phyloP scores from a whole-genome alignment of 1,140 invertebrate species.

The Telenomus remus region DNA sequence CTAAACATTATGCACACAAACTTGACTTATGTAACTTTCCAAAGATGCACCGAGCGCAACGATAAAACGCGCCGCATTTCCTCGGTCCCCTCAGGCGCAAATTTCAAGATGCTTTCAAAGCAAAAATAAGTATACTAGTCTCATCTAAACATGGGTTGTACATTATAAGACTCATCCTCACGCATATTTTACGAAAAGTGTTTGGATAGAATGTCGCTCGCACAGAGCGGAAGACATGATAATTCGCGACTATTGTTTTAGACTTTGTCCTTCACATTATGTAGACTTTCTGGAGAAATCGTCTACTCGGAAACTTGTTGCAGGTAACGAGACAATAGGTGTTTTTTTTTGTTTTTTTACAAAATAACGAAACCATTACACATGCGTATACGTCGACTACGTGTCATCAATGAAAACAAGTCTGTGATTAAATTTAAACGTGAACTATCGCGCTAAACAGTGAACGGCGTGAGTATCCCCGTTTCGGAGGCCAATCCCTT shows the following conservation, averaged over 20 bases:
- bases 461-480: slow-evolving; percentile 40
- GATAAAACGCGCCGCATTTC: no score
- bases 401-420: slow-evolving; percentile 55
- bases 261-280: not conserved
- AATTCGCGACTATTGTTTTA: slow-evolving; percentile 27
- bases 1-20: slow-evolving; percentile 6
- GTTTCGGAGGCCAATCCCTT: slow-evolving; percentile 50
- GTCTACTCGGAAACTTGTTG: no score
- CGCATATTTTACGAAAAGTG: slow-evolving; percentile 18
- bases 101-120: no score
- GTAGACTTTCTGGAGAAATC: slow-evolving; percentile 16
- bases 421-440: slow-evolving; percentile 41
- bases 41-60: slow-evolving; percentile 7
- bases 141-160: no score
- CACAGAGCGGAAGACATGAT: slow-evolving; percentile 8
- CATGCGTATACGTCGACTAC: slow-evolving; percentile 27
- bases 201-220: slow-evolving; percentile 13
- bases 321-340: no score
- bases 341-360: no score
- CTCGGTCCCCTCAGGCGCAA: no score
- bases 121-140: no score
- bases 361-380: slow-evolving; percentile 27
- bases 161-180: slow-evolving; percentile 1
- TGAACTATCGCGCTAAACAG: slow-evolving; percentile 38
- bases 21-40: slow-evolving; percentile 23